Evolutionary conservation across 2,888 invertebrate genomes (phyloP), one percentile per base, ranked within the genome.

Genomic region (Dendrolimus houi): DNA sequence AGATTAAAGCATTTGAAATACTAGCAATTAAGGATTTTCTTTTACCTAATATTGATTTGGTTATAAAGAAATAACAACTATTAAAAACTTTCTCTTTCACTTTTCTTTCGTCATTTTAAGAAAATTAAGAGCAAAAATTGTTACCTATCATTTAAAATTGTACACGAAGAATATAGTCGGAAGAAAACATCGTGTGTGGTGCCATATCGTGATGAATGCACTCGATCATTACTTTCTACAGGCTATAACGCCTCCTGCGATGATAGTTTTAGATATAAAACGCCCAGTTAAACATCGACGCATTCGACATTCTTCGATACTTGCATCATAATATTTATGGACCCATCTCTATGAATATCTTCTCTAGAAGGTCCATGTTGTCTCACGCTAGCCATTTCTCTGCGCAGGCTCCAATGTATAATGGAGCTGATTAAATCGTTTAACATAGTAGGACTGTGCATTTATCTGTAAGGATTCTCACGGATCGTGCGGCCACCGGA

Each of bases 401-500:
- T 68, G 70, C 68, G 68, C 70, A 68, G 65, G 62, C 69, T 67
- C 68, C 65, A 65, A 62, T 64, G 71, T 70, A 74, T 85, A 85
- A 87, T 85, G 83, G 84, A 79, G 76, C 70, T 74, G 83, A 85
- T 85, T 77, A 74, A 75, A 85, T 81, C 82, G 68, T 71, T 64
- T 71, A 71, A 70, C 74, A 76, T 76, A 9, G 72, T 70, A 72
- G 66, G 69, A 70, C 70, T 71, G 65, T 67, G 69, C 68, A 68
- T 75, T 82, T 83, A 85, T 85, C 81, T 74, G 71, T 60, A 61
- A 68, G 75, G 72, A 72, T 79, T 84, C 85, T 79, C 83, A 83
- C 77, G 80, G 75, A 80, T 77, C 75, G 78, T 75, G 80, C 71
- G 68, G 74, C 64, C 67, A 65, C 63, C 62, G 62, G 64, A 63